Base-by-base conservation (phyloP, 2,797 vertebrate genomes). In the Sebastes matsubarae region DNA sequence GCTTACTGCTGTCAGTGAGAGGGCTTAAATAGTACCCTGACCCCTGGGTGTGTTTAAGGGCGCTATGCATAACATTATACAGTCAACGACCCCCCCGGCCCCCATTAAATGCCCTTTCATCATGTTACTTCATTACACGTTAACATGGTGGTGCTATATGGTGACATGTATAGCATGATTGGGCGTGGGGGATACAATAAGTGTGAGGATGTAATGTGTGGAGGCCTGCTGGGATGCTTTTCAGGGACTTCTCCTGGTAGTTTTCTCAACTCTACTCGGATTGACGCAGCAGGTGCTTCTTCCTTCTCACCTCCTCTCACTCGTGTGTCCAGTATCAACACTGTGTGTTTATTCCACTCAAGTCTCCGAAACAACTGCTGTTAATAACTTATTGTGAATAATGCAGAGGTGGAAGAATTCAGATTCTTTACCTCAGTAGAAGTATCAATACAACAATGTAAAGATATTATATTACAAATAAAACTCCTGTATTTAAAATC, bases 211-310 rank as follows among this genome's bases (percentile, higher is more conserved):
- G 14, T 86, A 72, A 87, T 90, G 71, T 75, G 54, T 11, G 30
- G 25, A 63, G 77, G 46, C 81, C 80, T n/a, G 71, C 72, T 58
- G 81, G 18, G 79, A 86, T 30, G 73, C 69, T 86, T 81, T 68
- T 86, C 60, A 8, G 30, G 54, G 73, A 16, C 13, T 24, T 70
- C 8, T 12, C 57, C 27, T 81, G 38, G 9, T 58, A 29, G 67
- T 81, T 80, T 65, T 70, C 75, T 27, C 1, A 27, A 36, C 59
- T 75, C 8, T 30, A 1, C 14, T 24, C 13, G 90, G 91, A 92
- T 61, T 86, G 89, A 93, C 82, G 66, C 5, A 75, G 59, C 90
- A 92, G 84, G 8, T 91, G 90, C 52, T 65, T 65, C 61, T 25
- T 68, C 72, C 79, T 29, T 71, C 76, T 68, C 73, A 27, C 32